phyloP scores from a whole-genome alignment of 1,140 invertebrate genomes.

The Paraescarpia echinospica region DNA sequence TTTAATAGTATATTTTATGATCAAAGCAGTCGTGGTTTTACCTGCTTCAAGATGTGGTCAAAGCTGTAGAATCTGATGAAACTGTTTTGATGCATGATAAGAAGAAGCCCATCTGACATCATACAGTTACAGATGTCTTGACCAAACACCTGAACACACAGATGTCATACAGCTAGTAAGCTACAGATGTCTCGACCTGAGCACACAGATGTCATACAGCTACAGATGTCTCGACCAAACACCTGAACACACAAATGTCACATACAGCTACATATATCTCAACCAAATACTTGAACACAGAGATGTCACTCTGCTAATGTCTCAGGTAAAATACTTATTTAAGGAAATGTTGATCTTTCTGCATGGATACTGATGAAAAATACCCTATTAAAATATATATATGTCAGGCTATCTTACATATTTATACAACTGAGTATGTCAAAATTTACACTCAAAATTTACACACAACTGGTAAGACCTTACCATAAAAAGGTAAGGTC shows the following conservation, averaged over 20 bases:
- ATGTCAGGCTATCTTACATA: too few species aligned
- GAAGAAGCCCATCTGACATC: conserved; percentile 19
- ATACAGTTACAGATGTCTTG: conserved; percentile 20
- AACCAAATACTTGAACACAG: neutral
- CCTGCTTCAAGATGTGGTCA: conserved; percentile 15
- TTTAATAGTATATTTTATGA: neutral
- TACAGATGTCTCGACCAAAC: neutral
- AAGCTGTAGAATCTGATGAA: conserved; percentile 23
- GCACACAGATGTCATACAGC: neutral
- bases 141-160: conserved; percentile 27
- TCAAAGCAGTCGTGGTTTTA: neutral
- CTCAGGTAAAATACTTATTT: too few species aligned
- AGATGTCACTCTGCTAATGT: neutral
- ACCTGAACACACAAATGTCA: neutral
- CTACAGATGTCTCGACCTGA: neutral
- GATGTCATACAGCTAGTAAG: neutral
- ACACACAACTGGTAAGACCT: too few species aligned
- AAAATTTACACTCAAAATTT: too few species aligned
- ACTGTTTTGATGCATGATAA: conserved; percentile 25
- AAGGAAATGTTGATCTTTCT: too few species aligned
- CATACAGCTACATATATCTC: neutral
- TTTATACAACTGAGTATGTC: too few species aligned
- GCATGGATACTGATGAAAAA: too few species aligned
- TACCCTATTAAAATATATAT: too few species aligned
- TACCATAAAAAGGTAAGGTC: too few species aligned